These are phyloP conservation scores for Drosophila longiperda DNA, from an alignment of 2,888 invertebrate genomes.

Conservation along the genomic window DNA sequence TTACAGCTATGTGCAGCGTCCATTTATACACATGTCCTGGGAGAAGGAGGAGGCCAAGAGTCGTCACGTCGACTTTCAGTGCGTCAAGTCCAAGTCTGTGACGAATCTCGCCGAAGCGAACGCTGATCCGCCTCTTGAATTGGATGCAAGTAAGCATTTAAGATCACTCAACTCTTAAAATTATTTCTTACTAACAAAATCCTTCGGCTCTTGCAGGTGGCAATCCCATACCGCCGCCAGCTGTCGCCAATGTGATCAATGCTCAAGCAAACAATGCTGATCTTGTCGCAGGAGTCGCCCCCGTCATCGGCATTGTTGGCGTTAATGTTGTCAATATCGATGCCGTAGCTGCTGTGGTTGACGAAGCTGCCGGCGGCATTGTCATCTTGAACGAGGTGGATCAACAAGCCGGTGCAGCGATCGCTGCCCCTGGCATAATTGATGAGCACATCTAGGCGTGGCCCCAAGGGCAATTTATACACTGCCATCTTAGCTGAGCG, in stretches of 20 bases:
- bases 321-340: constrained; percentile 59
- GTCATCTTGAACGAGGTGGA: constrained; percentile 78
- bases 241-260: constrained; percentile 64
- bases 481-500: constrained; percentile 65
- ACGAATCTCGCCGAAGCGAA: constrained; percentile 98
- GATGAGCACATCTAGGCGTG: constrained; percentile 66
- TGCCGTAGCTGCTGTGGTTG: constrained; percentile 67
- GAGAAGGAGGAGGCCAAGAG: constrained; percentile 99
- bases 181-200: background rate
- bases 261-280: constrained; percentile 68
- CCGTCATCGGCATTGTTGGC: constrained; percentile 57
- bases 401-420: constrained; percentile 68
- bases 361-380: constrained; percentile 81
- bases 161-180: background rate
- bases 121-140: constrained; percentile 91
- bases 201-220: constrained; percentile 72
- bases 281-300: constrained; percentile 40
- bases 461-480: constrained; percentile 32
- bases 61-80: constrained; percentile 99
- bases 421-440: constrained; percentile 47
- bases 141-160: constrained; percentile 82
- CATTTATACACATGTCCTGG: constrained; percentile 97
- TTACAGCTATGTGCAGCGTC: constrained; percentile 99
- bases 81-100: constrained; percentile 98
- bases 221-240: constrained; percentile 83